Percentiles rank a stretch among this genome's conserved stretches.
These are phyloP conservation scores for Heliocidaris tuberculata DNA, from an alignment of 35 echinoderm and acorn worm species.

Conservation along the genomic window DNA sequence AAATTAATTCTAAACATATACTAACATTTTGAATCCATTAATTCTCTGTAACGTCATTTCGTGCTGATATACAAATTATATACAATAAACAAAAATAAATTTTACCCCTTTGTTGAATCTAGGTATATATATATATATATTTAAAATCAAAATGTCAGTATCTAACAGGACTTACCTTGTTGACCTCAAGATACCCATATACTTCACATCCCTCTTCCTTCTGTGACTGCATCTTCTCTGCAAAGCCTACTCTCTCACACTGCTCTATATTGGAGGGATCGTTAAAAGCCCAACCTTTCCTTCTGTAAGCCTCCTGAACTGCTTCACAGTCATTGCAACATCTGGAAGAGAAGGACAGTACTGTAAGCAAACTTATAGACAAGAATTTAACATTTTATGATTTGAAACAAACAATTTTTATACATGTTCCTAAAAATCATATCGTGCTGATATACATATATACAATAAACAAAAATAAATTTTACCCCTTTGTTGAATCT, in stretches of 20 bases:
- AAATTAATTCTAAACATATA: too few relatives aligned
- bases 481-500: too few relatives aligned
- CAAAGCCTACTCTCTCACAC: constrained; percentile 89
- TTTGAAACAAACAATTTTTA: neutral
- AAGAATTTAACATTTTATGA: neutral
- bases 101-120: too few relatives aligned
- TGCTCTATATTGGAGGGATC: constrained; percentile 81
- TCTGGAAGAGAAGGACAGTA: constrained; percentile 48
- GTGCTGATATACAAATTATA: too few relatives aligned
- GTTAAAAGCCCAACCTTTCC: constrained; percentile 95
- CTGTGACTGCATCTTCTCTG: constrained; percentile 79
- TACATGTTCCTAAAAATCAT: neutral
- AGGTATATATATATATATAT: too few relatives aligned
- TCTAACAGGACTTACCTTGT: constrained; percentile 65
- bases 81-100: too few relatives aligned
- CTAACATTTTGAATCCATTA: too few relatives aligned
- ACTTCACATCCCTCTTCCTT: constrained; percentile 94
- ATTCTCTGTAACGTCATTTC: too few relatives aligned
- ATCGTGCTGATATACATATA: too few relatives aligned
- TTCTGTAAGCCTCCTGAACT: constrained; percentile 86
- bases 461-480: too few relatives aligned
- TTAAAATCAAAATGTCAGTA: too few relatives aligned
- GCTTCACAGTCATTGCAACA: constrained; percentile 96
- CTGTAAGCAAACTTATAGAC: neutral
- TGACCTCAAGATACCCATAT: constrained; percentile 94